phyloP scores from a whole-genome alignment of 2,888 invertebrate genomes.

The Tenthredo amoena region DNA sequence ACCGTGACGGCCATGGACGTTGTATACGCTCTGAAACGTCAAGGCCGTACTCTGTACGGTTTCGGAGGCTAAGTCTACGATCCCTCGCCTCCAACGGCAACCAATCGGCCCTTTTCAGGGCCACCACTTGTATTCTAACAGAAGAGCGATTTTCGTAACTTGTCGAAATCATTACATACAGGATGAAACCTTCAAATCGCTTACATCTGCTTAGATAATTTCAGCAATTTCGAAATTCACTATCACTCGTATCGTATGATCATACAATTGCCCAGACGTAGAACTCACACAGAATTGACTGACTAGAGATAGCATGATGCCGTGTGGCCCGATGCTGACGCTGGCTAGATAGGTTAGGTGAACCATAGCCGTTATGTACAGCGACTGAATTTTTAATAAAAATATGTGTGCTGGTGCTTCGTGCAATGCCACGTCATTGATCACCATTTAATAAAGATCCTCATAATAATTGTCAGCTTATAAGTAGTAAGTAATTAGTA shows the following conservation, averaged over 20 bases:
- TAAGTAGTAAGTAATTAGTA: neutral
- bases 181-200: neutral
- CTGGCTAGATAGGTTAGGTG: neutral
- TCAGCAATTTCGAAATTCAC: neutral
- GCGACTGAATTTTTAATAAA: neutral
- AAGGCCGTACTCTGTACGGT: conserved; percentile 89
- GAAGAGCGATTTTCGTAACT: neutral
- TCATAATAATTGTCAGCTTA: neutral
- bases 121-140: conserved; percentile 49
- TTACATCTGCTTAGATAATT: neutral
- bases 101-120: conserved; percentile 59
- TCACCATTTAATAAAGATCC: neutral
- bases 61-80: conserved; percentile 82
- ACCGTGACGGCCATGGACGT: conserved; percentile 93
- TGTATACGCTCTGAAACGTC: conserved; percentile 89
- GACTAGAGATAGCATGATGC: neutral
- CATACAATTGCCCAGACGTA: neutral
- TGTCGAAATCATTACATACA: neutral
- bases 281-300: neutral
- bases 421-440: neutral
- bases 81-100: conserved; percentile 8
- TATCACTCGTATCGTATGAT: neutral
- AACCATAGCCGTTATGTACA: neutral
- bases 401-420: neutral
- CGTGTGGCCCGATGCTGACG: neutral